Conservation (phyloP, 2,888 invertebrate genomes). For the Phengaris arion region DNA sequence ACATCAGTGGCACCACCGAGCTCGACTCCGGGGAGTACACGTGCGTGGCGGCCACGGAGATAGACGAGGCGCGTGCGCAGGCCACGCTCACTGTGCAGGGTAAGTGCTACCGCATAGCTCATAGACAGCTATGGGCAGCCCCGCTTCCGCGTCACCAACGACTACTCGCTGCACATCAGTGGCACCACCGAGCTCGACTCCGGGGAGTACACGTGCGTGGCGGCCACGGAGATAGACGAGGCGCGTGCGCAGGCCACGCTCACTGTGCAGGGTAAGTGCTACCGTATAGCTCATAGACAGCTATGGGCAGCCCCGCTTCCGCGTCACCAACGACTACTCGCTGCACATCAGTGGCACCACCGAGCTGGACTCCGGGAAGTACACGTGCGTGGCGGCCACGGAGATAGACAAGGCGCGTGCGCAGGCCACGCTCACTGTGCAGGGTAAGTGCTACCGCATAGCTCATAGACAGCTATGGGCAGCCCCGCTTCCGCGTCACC, state of each 20-base stretch:
- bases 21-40: slow-evolving; percentile 97
- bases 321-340: slow-evolving; percentile 83
- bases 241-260: slow-evolving; percentile 92
- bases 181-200: slow-evolving; percentile 97
- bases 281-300: slow-evolving; percentile 86
- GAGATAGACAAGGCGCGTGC: slow-evolving; percentile 91
- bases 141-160: slow-evolving; percentile 87
- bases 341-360: slow-evolving; percentile 84
- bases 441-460: slow-evolving; percentile 79
- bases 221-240: slow-evolving; percentile 92
- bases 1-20: slow-evolving; percentile 95
- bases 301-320: slow-evolving; percentile 88
- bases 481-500: slow-evolving; percentile 87
- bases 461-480: slow-evolving; percentile 91
- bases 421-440: slow-evolving; percentile 94
- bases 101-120: slow-evolving; percentile 63
- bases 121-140: slow-evolving; percentile 93
- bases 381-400: slow-evolving; percentile 96
- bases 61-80: slow-evolving; percentile 91
- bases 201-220: slow-evolving; percentile 96
- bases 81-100: slow-evolving; percentile 96
- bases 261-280: slow-evolving; percentile 88
- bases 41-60: slow-evolving; percentile 92
- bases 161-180: slow-evolving; percentile 52
- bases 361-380: slow-evolving; percentile 95